A percentile compares a stretch with the other conserved stretches of the same genome.
Evolutionary conservation across 2,113 vertebrate species (phyloP).

Genomic region (Otis tarda): DNA sequence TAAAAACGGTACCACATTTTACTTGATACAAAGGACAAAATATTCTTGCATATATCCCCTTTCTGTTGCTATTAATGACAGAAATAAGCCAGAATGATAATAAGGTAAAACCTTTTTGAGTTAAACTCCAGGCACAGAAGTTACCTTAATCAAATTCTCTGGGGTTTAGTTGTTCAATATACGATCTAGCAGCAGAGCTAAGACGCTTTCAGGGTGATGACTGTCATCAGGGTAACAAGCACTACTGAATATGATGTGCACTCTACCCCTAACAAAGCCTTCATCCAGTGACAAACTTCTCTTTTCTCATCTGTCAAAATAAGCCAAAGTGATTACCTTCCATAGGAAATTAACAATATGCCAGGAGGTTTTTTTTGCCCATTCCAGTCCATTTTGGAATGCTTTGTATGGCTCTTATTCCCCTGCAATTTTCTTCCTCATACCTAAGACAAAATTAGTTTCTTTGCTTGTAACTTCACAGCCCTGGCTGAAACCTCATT

Average conservation of each 20-base stretch:
- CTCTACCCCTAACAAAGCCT: background rate
- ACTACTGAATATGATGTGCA: accelerated
- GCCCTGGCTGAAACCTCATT: background rate
- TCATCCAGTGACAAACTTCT: background rate
- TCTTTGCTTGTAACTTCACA: background rate
- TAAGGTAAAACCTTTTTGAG: background rate
- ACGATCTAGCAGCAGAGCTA: background rate
- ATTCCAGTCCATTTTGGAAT: background rate
- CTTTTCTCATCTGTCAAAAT: background rate
- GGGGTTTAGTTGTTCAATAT: background rate
- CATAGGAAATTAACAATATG: background rate
- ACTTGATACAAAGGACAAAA: background rate
- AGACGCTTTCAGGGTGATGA: background rate
- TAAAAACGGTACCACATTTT: background rate
- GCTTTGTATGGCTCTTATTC: background rate
- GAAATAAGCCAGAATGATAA: background rate
- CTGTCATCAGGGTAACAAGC: too few species aligned
- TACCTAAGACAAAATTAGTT: background rate
- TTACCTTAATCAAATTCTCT: background rate
- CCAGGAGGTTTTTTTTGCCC: background rate
- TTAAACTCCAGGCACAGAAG: background rate
- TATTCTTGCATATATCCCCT: background rate
- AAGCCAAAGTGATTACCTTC: background rate
- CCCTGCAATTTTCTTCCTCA: background rate
- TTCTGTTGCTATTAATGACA: background rate